A percentile compares a stretch with the other conserved stretches of the same genome.
Conservation (phyloP, 1,140 invertebrate genomes). For the Lucilia sericata region DNA sequence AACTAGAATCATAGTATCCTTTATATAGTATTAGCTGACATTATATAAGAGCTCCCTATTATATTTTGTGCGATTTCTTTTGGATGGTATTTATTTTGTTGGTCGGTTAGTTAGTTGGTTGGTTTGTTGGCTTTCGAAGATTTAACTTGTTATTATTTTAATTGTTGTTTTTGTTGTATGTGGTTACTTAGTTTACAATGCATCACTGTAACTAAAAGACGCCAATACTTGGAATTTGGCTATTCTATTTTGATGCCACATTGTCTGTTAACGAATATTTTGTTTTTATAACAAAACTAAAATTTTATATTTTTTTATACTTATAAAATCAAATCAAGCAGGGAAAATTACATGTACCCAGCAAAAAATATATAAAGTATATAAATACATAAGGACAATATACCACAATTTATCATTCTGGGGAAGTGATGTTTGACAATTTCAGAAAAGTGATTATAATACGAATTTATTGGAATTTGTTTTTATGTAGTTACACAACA, state of each 20-base stretch:
- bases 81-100: background rate
- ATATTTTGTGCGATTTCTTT: background rate
- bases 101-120: constrained; percentile 5
- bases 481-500: too few species aligned
- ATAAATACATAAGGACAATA: too few species aligned
- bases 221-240: background rate
- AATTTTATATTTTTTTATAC: background rate
- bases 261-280: background rate
- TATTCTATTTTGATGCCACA: background rate
- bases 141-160: background rate
- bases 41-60: too few species aligned
- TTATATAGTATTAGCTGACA: too few species aligned
- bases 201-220: background rate
- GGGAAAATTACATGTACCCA: background rate
- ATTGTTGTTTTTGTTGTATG: background rate
- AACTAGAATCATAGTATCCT: too few species aligned
- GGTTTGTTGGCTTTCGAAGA: background rate
- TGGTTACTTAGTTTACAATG: background rate
- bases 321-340: background rate
- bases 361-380: too few species aligned
- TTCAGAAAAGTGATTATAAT: too few species aligned
- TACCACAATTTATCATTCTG: too few species aligned
- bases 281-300: background rate
- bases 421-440: too few species aligned
- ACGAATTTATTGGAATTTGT: too few species aligned